Evolutionary conservation across 2,797 vertebrate genomes (phyloP), one percentile per base, ranked within the genome.

Genomic region (Decapterus maruadsi): DNA sequence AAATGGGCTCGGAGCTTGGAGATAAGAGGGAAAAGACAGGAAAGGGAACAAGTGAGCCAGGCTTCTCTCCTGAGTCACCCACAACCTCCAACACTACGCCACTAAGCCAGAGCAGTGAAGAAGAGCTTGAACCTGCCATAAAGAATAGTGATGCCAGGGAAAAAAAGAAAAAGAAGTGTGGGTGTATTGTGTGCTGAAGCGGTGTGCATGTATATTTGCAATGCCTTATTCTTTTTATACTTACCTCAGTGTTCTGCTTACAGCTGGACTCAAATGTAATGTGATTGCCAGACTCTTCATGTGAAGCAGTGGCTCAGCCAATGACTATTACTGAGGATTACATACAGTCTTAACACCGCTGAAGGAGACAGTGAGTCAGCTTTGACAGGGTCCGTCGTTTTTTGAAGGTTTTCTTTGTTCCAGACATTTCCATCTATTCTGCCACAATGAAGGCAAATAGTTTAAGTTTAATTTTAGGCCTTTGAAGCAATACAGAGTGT

Each of bases 101-200:
- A 1, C 42, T 38, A n/a, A 87, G 67, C 48, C 78, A 73, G 17
- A 31, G 62, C 74, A 85, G 68, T 40, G 80, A 84, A 43, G 81
- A 87, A 43, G 73, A 80, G 45, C 29, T 64, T 53, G 76, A 84
- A 48, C 53, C 80, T 66, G 73, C 48, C 9, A 2, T 26, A 4
- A 86, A 82, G 72, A 78, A 11, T 46, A 81, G 38, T 26, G 70
- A 80, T 0, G 36, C 62, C 20, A 67, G 43, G 4, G 45, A 63
- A 22, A 95, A 94, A 86, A 93, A 91, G 83, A 92, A 89, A 75
- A 94, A 92, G 22, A 94, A 92, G 80, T 95, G 92, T 48, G 82
- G 85, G 2, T 96, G 95, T 81, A 55, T 85, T 75, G 51, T 95
- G 58, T 94, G 88, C 83, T 96, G 89, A 93, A 75, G 48, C 9